phyloP scores from a whole-genome alignment of 2,888 invertebrate genomes.

The Leptura quadrifasciata region DNA sequence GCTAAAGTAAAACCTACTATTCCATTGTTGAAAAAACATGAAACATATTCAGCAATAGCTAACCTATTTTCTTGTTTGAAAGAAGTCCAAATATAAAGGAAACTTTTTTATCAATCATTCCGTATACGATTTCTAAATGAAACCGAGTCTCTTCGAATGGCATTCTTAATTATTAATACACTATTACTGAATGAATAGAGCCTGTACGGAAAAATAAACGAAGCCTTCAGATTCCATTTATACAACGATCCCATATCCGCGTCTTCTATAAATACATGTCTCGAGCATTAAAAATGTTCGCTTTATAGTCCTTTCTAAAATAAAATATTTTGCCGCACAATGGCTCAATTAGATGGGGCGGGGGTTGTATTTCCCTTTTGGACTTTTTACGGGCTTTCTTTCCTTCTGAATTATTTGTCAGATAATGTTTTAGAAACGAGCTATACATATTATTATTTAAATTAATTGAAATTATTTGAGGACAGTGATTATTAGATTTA shows the following conservation, averaged over 20 bases:
- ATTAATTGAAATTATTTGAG: not conserved
- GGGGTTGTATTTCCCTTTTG: conserved; percentile 2
- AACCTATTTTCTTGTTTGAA: conserved; percentile 44
- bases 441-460: not conserved
- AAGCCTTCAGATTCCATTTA: conserved; percentile 60
- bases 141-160: conserved; percentile 58
- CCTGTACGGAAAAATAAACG: conserved; percentile 58
- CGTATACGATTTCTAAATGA: conserved; percentile 58
- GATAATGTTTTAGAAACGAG: not conserved
- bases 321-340: conserved; percentile 22
- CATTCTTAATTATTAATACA: conserved; percentile 61
- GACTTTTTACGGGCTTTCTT: conserved; percentile 1
- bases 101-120: conserved; percentile 58
- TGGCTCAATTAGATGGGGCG: conserved; percentile 16
- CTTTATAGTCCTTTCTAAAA: conserved; percentile 20
- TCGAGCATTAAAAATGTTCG: conserved; percentile 35
- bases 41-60: conserved; percentile 14
- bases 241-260: conserved; percentile 50
- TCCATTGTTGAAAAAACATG: conserved; percentile 24
- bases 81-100: conserved; percentile 54
- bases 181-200: conserved; percentile 62
- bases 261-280: conserved; percentile 45
- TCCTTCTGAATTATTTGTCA: not conserved
- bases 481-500: too few species aligned
- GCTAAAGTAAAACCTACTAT: not conserved